Base-by-base conservation (phyloP, 2,888 invertebrate species). In the Monochamus alternatus region DNA sequence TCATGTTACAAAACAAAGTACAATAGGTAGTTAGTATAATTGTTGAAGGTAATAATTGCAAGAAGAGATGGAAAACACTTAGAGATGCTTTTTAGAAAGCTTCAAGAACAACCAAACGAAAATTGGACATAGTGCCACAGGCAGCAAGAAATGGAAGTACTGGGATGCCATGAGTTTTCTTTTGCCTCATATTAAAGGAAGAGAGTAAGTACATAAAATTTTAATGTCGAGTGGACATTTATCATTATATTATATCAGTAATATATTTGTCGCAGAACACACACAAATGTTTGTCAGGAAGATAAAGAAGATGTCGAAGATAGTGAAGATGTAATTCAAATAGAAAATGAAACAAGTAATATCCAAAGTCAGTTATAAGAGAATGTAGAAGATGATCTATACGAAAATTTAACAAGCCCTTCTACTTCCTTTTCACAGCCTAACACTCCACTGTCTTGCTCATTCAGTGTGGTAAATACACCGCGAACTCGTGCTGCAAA, bases 91-190 rank as follows among this genome's bases (percentile, higher is more conserved):
- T 55, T 55, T 3, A 55, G 55, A 64, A 52, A 60, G 72, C 68
- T 75, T 64, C 73, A 69, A 67, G 74, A 74, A 68, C 58, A 73
- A n/a, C 12, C 59, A 69, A 65, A 68, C 70, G 12, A 73, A 73
- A 74, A 74, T 63, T 64, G 73, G 73, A 58, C 76, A 68, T 59
- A 73, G 69, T 73, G 68, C 68, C 60, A 69, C 68, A 63, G 63
- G 44, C 67, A 64, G n/a, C 63, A 73, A 73, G 67, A 74, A 74
- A 67, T 74, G 47, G 63, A 65, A 74, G 59, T 76, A 76, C 64
- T 75, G 71, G 75, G 75, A 75, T 75, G 71, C 58, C 22, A 75
- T 75, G 71, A 65, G 51, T 59, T 75, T 75, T 75, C 65, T 75
- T 71, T 71, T 75, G 68, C 75, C 71, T 44, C 71, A 75, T 59